A percentile compares a stretch with the other conserved stretches of the same genome.
These are phyloP conservation scores for Peromyscus attwateri DNA, from an alignment of 2,797 vertebrate species.

Conservation along the genomic window DNA sequence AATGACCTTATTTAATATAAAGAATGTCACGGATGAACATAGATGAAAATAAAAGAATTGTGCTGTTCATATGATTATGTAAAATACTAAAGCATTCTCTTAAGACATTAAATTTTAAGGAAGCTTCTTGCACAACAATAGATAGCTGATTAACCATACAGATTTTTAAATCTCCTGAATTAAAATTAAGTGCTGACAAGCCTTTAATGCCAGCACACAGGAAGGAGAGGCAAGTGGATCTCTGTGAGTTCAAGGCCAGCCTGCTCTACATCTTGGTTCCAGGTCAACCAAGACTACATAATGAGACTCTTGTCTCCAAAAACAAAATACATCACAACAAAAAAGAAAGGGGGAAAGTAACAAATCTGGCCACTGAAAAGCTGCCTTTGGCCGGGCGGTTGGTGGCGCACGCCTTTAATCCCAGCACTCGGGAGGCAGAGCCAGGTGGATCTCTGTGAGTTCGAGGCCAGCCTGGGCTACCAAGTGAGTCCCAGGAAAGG, in stretches of 20 bases:
- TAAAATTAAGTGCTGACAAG: not conserved
- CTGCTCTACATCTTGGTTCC: not conserved
- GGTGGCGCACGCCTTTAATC: too few relatives aligned
- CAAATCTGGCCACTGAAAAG: not conserved
- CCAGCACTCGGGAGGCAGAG: too few relatives aligned
- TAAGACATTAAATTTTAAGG: not conserved
- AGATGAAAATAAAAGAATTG: not conserved
- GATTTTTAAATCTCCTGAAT: not conserved
- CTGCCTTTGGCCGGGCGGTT: not conserved
- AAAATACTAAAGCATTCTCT: not conserved
- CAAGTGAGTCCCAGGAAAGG: too few relatives aligned
- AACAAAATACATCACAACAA: not conserved
- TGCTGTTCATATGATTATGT: not conserved
- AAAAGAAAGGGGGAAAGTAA: not conserved
- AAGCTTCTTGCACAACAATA: not conserved
- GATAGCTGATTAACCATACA: not conserved
- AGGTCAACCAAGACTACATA: not conserved
- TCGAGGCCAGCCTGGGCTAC: too few relatives aligned
- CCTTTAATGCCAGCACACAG: not conserved
- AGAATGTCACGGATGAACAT: not conserved
- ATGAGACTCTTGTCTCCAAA: not conserved
- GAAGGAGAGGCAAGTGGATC: not conserved
- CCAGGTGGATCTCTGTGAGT: too few relatives aligned
- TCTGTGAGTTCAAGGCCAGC: not conserved
- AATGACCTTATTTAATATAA: not conserved